phyloP scores from a whole-genome alignment of 1,140 invertebrate species.

The Rhynchophorus ferrugineus region DNA sequence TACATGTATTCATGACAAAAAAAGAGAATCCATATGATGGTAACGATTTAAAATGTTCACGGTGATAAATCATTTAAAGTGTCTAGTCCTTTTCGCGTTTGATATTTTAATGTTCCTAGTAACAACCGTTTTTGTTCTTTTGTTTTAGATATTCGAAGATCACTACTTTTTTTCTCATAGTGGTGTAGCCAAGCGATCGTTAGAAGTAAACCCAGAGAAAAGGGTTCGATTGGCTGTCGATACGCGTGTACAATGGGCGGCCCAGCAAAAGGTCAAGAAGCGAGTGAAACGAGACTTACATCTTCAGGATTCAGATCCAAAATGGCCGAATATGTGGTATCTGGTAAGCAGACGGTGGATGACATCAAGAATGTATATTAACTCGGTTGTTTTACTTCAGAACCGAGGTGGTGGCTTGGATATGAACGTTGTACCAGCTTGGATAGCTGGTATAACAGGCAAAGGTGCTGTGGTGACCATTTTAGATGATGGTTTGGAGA shows the following conservation, averaged over 20 bases:
- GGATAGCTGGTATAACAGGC: constrained; percentile 85
- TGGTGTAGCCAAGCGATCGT: constrained; percentile 63
- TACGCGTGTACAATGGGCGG: constrained; percentile 60
- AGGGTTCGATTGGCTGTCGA: constrained; percentile 60
- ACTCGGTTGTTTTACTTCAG: constrained; percentile 41
- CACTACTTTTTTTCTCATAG: constrained; percentile 76
- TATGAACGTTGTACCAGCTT: constrained; percentile 90
- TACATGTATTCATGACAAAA: too few species aligned
- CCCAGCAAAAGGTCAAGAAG: constrained; percentile 61
- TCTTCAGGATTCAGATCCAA: constrained; percentile 56
- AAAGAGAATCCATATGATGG: too few species aligned
- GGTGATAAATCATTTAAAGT: too few species aligned
- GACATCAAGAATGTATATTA: background rate
- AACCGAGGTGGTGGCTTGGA: constrained; percentile 81
- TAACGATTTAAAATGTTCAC: too few species aligned
- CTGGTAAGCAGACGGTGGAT: constrained; percentile 64
- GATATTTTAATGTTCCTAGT: too few species aligned
- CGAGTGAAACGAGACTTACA: constrained; percentile 63
- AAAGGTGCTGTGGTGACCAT: constrained; percentile 90
- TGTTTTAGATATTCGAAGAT: constrained; percentile 67
- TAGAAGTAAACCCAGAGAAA: constrained; percentile 56
- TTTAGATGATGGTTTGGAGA: constrained; percentile 94
- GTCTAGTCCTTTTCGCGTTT: too few species aligned
- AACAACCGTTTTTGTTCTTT: too few species aligned
- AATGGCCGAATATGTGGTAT: constrained; percentile 89